These are phyloP conservation scores for Drosophila melanocephala DNA, from an alignment of 2,888 invertebrate genomes.

Conservation along the genomic window DNA sequence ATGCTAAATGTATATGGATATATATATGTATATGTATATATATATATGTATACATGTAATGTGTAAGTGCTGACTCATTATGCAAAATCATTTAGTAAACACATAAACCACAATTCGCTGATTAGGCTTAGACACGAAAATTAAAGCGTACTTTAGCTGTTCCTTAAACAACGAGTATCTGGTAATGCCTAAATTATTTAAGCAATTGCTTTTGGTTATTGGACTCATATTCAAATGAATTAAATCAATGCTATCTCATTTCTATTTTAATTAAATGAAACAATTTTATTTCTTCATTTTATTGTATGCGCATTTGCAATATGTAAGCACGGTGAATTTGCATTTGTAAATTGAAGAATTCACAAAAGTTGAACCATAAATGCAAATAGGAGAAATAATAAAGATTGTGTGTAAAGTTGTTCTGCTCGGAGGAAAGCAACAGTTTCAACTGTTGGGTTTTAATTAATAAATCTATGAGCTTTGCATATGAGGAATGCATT, in stretches of 20 bases:
- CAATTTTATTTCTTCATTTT: not conserved
- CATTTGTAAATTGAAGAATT: not conserved
- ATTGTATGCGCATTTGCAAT: not conserved
- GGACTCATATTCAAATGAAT: not conserved
- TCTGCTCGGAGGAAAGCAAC: not conserved
- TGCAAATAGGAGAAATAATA: not conserved
- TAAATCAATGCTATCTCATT: not conserved
- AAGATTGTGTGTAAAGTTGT: not conserved
- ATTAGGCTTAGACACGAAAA: not conserved
- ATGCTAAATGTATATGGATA: not conserved
- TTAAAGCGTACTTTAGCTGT: not conserved
- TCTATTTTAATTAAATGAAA: not conserved
- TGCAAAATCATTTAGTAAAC: not conserved
- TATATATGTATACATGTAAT: not conserved
- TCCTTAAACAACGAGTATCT: not conserved
- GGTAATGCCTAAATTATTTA: not conserved
- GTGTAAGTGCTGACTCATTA: not conserved
- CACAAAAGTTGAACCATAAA: not conserved
- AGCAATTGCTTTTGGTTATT: not conserved
- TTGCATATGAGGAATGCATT: not conserved
- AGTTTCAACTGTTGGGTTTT: not conserved
- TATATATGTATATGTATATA: not conserved
- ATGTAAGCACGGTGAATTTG: not conserved
- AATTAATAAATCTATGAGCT: not conserved
- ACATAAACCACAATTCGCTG: constrained; percentile 1